Evolutionary conservation across 2,113 vertebrate species (phyloP), one percentile per base, ranked within the genome.

Genomic region (Cynopterus brachyotis): DNA sequence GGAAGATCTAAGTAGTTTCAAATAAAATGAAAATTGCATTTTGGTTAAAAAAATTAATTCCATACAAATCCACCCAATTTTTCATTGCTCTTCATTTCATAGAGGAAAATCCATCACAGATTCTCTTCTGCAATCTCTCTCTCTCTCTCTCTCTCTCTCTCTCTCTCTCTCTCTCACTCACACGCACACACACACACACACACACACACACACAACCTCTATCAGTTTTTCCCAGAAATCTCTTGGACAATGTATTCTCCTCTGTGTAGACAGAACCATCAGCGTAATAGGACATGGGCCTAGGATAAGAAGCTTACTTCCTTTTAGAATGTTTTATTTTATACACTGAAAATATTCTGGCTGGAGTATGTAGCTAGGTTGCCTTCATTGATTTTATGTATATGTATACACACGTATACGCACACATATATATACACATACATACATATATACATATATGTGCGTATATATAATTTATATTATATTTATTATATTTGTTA

Each of bases 1-100:
- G 53, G 20, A 76, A 78, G 0, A 62, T 42, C n/a, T 87, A 28
- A 12, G 32, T 70, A 22, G 10, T 30, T 42, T 1, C 30, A 85
- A 94, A 40, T 91, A 82, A 96, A 87, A 86, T 84, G 35, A 82
- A 88, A 42, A 55, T 84, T 69, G 6, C 6, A 67, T 66, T 94
- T 84, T 96, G 9, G 16, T 91, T 16, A 80, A 82, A 73, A 70
- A 69, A 75, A 30, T 83, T 69, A 87, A 84, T 45, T 67, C 28
- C 82, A 89, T 62, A 19, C 11, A 83, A 90, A 50, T 76, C 28
- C 20, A 69, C 24, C 13, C 72, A 28, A 64, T 37, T 67, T 93
- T 83, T 40, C 83, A 11, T 92, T 40, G 75, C 6, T 91, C 9
- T 76, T 95, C 7, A 91, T 94, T 69, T 95, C 35, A 45, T 22